Base-by-base conservation (phyloP, 2,888 invertebrate genomes). In the Drosophila pegasa region DNA sequence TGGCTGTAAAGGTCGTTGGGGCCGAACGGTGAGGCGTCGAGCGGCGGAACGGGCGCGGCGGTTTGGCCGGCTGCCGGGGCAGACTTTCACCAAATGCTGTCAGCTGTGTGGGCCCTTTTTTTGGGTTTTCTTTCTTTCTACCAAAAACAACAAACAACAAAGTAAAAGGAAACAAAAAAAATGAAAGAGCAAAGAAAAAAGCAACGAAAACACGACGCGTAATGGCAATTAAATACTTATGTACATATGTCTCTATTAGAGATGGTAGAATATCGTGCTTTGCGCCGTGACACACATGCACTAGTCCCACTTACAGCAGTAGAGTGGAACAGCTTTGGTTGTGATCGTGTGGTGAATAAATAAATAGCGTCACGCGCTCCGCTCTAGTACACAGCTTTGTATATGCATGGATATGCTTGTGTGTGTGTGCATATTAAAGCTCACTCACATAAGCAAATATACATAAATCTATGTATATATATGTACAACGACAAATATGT, bases 11-110 rank as follows among this genome's bases (percentile, higher is more conserved):
- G 55, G 55, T 55, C 55, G 55, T 55, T 35, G 55, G 16, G 41
- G 55, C 41, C 31, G 41, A 38, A 12, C n/a, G 52, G 45, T 25
- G 37, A 6, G 20, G 25, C 10, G 14, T 14, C 27, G 31, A 16
- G 41, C 10, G 16, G 25, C 4, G 43, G 25, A 31, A 9, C 8
- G 55, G 51, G 45, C 20, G 61, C 38, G 47, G n/a, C 8, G 27
- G 27, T 2, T 2, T 35, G 48, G 47, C 31, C 31, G 31, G 31
- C 47, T 31, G 31, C 7, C 38, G 71, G 37, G 52, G 66, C 73
- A 66, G 67, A 86, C 83, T 83, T 83, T 83, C 83, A 83, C 83
- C 83, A 67, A 63, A 58, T 54, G 71, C 54, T 80, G 83, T 82
- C 82, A 83, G 83, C 86, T 83, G 83, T 80, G 73, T 61, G 62